Evolutionary conservation across 2,797 vertebrate species (phyloP).

Genomic region (Mionectes olivaceus): DNA sequence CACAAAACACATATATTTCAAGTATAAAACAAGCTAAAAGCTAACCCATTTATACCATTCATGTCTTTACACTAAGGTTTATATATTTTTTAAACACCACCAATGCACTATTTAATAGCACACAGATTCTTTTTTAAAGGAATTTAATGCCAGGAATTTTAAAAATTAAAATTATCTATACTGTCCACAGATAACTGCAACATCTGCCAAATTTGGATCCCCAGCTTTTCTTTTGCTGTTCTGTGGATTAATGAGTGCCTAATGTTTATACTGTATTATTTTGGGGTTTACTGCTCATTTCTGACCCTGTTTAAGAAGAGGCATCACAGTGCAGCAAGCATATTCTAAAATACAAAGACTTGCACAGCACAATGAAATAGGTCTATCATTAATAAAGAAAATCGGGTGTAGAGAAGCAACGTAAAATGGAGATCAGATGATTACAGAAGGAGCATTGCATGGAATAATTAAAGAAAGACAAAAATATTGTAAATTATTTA

Average conservation of each 20-base stretch:
- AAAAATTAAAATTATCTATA: neutral
- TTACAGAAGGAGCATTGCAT: neutral
- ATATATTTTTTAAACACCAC: neutral
- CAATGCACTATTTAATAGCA: neutral
- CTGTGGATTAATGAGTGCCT: neutral
- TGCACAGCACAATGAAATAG: rapidly evolving
- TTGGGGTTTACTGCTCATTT: neutral
- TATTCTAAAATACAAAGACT: neutral
- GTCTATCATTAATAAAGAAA: neutral
- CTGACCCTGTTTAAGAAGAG: neutral
- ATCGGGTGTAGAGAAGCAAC: neutral
- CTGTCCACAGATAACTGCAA: neutral
- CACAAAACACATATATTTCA: neutral
- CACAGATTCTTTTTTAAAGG: rapidly evolving
- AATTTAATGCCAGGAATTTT: neutral
- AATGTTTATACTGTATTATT: neutral
- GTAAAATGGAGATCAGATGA: neutral
- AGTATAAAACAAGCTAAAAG: neutral
- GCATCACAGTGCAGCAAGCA: neutral
- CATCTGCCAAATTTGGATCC: neutral
- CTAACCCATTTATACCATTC: neutral
- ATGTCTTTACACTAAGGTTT: neutral
- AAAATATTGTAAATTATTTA: neutral
- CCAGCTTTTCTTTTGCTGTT: neutral
- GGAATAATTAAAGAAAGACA: neutral